Percentiles rank a stretch among this genome's conserved stretches.
Evolutionary conservation across 2,888 invertebrate genomes (phyloP).

Genomic region (Lamproptera curius): DNA sequence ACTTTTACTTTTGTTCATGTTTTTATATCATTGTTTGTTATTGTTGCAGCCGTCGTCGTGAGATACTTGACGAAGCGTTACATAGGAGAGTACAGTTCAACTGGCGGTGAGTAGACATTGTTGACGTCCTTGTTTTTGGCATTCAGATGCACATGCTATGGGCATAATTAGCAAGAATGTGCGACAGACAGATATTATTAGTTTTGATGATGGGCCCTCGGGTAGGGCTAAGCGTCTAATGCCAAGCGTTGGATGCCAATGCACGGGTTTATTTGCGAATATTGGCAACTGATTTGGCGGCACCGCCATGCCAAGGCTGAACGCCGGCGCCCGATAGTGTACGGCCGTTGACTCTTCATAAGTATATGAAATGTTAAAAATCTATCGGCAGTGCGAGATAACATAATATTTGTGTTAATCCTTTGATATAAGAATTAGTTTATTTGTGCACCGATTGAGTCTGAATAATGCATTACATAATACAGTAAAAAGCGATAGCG

Average conservation of each 20-base stretch:
- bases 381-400: neutral
- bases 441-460: neutral
- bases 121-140: conserved; percentile 9
- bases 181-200: conserved; percentile 42
- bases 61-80: conserved; percentile 87
- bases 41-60: conserved; percentile 86
- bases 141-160: conserved; percentile 23
- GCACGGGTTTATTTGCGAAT: conserved; percentile 69
- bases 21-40: conserved; percentile 24
- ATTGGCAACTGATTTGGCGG: conserved; percentile 59
- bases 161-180: conserved; percentile 37
- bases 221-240: conserved; percentile 51
- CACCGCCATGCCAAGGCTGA: conserved; percentile 65
- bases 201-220: conserved; percentile 44
- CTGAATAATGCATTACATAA: neutral
- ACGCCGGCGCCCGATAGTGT: conserved; percentile 50
- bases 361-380: conserved; percentile 5
- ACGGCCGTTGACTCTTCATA: conserved; percentile 57
- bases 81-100: conserved; percentile 89
- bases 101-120: conserved; percentile 79
- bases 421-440: neutral
- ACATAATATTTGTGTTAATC: neutral
- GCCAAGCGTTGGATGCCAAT: conserved; percentile 68
- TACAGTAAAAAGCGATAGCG: neutral
- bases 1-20: no score